Evolutionary conservation across 1,140 invertebrate genomes (phyloP).

Genomic region (Cydia amplana): DNA sequence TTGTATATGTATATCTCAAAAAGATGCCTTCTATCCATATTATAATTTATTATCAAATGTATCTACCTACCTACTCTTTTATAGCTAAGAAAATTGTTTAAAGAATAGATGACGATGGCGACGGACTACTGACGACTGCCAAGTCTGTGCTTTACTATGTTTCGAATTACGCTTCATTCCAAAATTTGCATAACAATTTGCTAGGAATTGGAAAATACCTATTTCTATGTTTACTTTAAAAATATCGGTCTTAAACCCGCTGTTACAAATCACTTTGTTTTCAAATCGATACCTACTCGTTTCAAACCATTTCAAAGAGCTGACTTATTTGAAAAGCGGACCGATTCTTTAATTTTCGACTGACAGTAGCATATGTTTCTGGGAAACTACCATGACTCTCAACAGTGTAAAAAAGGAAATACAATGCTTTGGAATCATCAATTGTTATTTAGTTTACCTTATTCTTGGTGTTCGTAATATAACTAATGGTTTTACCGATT

Average conservation of each 20-base stretch:
- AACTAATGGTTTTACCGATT: slow-evolving; percentile 16
- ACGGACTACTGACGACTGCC: background rate
- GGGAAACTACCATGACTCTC: background rate
- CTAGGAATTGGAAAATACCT: background rate
- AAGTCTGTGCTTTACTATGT: background rate
- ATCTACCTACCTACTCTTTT: no score
- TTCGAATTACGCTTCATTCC: background rate
- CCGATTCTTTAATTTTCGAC: background rate
- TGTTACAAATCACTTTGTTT: slow-evolving; percentile 30
- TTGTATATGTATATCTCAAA: no score
- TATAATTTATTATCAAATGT: no score
- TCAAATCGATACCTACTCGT: slow-evolving; percentile 22
- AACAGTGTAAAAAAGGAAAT: background rate
- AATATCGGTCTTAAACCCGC: background rate
- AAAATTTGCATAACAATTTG: slow-evolving; percentile 14
- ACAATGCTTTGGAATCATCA: background rate
- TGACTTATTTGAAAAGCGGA: background rate
- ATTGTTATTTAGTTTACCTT: background rate
- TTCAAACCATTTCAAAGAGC: slow-evolving; percentile 12
- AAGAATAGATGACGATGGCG: background rate
- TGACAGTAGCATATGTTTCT: slow-evolving; percentile 6
- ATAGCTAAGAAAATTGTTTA: no score
- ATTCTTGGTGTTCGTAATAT: background rate
- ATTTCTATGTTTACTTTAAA: background rate
- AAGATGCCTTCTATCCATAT: no score